Conservation (phyloP, 2,113 vertebrate species). For the Eulemur rufifrons region DNA sequence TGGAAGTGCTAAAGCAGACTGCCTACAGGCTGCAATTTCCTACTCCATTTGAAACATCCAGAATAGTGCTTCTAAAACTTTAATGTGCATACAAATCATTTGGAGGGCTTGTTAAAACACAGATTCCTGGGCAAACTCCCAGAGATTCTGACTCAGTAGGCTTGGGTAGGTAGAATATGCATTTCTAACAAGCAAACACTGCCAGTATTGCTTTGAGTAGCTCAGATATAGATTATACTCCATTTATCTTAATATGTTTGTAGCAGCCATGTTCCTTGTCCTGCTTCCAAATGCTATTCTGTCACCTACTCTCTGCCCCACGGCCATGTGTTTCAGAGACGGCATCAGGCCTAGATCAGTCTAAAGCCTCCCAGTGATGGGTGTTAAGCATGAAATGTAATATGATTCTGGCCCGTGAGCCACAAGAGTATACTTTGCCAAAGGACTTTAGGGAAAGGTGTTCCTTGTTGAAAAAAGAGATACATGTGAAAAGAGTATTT, state of each 20-base stretch:
- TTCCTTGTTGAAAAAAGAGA: neutral
- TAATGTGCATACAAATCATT: constrained; percentile 30
- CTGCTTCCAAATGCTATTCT: neutral
- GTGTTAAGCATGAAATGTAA: constrained; percentile 25
- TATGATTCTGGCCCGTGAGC: constrained; percentile 27
- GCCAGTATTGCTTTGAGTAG: constrained; percentile 35
- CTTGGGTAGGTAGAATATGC: neutral
- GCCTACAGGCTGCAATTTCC: constrained; percentile 15
- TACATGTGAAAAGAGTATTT: neutral
- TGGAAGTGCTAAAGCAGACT: constrained; percentile 5
- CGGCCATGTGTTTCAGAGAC: constrained; percentile 2
- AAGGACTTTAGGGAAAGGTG: constrained; percentile 16
- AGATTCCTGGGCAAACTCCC: constrained; percentile 19
- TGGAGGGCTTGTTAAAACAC: constrained; percentile 49
- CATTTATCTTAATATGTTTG: neutral
- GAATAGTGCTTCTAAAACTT: constrained; percentile 44
- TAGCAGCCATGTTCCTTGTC: neutral
- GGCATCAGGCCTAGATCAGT: neutral
- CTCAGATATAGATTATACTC: constrained; percentile 17
- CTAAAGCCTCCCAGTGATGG: neutral
- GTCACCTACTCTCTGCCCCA: neutral
- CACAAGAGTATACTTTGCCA: neutral
- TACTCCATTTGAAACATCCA: constrained; percentile 33
- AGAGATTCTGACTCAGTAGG: constrained; percentile 34
- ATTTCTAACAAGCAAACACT: constrained; percentile 21